Conservation (phyloP, 1,140 invertebrate genomes). For the Phymastichus coffea region DNA sequence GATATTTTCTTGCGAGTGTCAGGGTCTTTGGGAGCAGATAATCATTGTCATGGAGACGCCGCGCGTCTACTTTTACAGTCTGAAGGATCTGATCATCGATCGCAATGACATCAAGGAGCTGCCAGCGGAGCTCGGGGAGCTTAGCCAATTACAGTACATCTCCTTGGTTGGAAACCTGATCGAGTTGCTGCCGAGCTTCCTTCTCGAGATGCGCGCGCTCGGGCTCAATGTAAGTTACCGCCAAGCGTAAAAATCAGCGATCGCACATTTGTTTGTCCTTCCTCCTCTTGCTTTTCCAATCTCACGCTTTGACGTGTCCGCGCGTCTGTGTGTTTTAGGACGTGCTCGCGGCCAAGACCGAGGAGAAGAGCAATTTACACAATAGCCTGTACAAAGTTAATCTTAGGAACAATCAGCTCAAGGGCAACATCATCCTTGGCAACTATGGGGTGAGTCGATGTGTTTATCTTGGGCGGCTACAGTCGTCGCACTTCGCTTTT, state of each 20-base stretch:
- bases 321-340: too few species aligned
- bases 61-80: slow-evolving; percentile 61
- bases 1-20: too few species aligned
- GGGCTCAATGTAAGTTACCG: slow-evolving; percentile 41
- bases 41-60: too few species aligned
- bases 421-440: slow-evolving; percentile 79
- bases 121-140: slow-evolving; percentile 60
- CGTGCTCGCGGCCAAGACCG: slow-evolving; percentile 27
- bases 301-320: too few species aligned
- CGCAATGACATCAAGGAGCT: slow-evolving; percentile 68
- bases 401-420: slow-evolving; percentile 72
- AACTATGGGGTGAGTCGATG: slow-evolving; percentile 76
- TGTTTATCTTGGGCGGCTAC: too few species aligned
- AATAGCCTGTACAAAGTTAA: slow-evolving; percentile 69
- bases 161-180: slow-evolving; percentile 65
- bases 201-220: slow-evolving; percentile 58
- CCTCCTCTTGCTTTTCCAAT: too few species aligned
- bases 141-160: slow-evolving; percentile 61
- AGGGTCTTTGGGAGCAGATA: too few species aligned
- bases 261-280: too few species aligned
- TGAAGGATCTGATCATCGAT: slow-evolving; percentile 69
- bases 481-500: background rate
- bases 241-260: background rate
- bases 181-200: slow-evolving; percentile 53
- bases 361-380: slow-evolving; percentile 45